These are phyloP conservation scores for Phragmatobia fuliginosa DNA, from an alignment of 2,888 invertebrate species.

Conservation along the genomic window DNA sequence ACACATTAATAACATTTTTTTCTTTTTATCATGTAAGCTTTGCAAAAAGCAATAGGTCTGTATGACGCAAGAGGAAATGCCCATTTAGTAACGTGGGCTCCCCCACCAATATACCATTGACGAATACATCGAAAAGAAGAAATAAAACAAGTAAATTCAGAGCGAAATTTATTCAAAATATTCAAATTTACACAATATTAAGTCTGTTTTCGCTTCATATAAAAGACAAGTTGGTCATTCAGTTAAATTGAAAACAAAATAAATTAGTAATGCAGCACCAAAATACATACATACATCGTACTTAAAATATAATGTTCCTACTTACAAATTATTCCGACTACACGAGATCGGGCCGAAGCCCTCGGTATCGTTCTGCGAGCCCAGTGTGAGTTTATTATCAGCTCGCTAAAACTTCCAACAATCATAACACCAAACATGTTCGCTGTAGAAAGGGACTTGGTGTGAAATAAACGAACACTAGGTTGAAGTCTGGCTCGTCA, in stretches of 20 bases:
- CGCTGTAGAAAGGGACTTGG: no score
- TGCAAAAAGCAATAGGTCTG: no score
- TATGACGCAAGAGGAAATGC: no score
- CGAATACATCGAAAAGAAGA: no score
- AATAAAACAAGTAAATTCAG: conserved; percentile 68
- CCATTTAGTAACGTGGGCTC: no score
- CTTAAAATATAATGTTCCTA: conserved; percentile 69
- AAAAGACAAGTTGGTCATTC: conserved; percentile 72
- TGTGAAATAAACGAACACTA: no score
- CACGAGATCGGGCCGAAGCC: conserved; percentile 29
- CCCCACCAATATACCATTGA: no score
- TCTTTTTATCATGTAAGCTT: no score
- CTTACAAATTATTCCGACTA: conserved; percentile 59
- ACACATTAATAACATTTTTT: no score
- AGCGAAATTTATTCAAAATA: conserved; percentile 83
- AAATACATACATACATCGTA: conserved; percentile 81
- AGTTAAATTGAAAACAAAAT: conserved; percentile 79
- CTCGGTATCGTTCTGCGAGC: not conserved
- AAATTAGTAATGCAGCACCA: conserved; percentile 86
- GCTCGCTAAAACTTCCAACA: no score
- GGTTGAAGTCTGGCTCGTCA: conserved; percentile 7
- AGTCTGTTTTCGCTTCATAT: conserved; percentile 79
- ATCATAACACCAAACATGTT: no score
- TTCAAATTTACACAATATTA: conserved; percentile 80
- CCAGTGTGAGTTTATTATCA: no score